Evolutionary conservation across 2,797 vertebrate genomes (phyloP), one percentile per base, ranked within the genome.

Genomic region (Clarias pachynema): DNA sequence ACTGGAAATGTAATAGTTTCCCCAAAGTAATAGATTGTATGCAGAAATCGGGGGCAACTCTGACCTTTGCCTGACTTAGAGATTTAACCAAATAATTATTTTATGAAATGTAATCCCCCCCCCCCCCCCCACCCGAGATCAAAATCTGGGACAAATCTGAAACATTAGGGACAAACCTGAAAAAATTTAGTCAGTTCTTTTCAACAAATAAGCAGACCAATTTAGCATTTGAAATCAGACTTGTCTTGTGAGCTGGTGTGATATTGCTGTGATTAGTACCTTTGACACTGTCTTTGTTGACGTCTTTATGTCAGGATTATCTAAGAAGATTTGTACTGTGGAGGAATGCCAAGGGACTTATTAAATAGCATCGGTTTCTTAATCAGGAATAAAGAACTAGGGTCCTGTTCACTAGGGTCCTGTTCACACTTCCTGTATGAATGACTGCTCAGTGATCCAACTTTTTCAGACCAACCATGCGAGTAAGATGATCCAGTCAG

Each of bases 211-310:
- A 34, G 18, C 6, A 22, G 49, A 57, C 22, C 49, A 77, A 22
- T 31, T 56, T 56, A 26, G 24, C 40, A 75, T 75, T 82, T 85
- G 90, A 93, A 93, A 94, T 90, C 92, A 89, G 79, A 84, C 86
- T 90, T 85, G 89, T 92, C 20, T 29, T 73, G 24, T 73, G 70
- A 73, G 14, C 8, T 53, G n/a, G 14, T 26, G 2, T 9, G 44
- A 72, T 72, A 1, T 9, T 83, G 59, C 86, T 90, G 86, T 86
- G 87, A 83, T 89, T 86, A 87, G 69, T 85, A 82, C 87, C 82
- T n/a, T 88, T 89, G 78, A 91, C 86, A 69, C 40, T 15, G 9
- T 26, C 73, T 9, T 56, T 88, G 87, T 74, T 63, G 87, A 89
- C 87, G 90, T 89, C 77, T 88, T 91, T 80, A 72, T 65, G 8